Conservation (phyloP, 2,797 vertebrate species). For the Oceanodroma leucorhoa region DNA sequence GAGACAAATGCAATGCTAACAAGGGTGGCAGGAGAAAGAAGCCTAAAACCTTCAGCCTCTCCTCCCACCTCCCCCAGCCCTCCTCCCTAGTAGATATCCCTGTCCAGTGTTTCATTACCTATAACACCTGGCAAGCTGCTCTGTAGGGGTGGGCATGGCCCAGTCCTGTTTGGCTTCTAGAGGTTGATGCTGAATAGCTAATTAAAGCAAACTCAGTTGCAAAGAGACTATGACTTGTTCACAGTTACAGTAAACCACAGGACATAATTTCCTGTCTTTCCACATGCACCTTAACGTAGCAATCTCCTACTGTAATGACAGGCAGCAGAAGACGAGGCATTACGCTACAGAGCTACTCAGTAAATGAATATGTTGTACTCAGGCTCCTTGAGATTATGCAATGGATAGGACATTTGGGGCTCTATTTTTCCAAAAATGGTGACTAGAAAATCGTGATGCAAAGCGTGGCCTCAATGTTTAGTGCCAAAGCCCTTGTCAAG, state of each 20-base stretch:
- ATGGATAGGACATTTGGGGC: not conserved
- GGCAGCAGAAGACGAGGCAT: not conserved
- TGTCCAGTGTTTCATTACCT: not conserved
- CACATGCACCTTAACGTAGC: accelerated
- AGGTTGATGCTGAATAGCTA: not conserved
- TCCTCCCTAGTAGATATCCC: not conserved
- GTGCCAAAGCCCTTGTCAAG: not conserved
- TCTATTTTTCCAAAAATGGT: not conserved
- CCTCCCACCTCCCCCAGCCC: not conserved
- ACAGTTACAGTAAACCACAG: not conserved
- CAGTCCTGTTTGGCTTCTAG: not conserved
- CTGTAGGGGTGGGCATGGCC: not conserved
- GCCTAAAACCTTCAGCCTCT: not conserved
- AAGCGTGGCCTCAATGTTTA: not conserved
- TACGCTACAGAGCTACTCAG: not conserved
- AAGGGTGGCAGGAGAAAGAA: not conserved
- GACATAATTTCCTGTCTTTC: not conserved
- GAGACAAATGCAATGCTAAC: not conserved
- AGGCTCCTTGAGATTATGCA: not conserved
- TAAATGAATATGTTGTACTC: not conserved
- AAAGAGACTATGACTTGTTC: not conserved
- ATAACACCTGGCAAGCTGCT: not conserved
- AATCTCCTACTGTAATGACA: not conserved
- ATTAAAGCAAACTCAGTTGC: not conserved
- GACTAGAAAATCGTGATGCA: not conserved